Base-by-base conservation (phyloP, 2,888 invertebrate genomes). In the Listrodromus nycthemerus region DNA sequence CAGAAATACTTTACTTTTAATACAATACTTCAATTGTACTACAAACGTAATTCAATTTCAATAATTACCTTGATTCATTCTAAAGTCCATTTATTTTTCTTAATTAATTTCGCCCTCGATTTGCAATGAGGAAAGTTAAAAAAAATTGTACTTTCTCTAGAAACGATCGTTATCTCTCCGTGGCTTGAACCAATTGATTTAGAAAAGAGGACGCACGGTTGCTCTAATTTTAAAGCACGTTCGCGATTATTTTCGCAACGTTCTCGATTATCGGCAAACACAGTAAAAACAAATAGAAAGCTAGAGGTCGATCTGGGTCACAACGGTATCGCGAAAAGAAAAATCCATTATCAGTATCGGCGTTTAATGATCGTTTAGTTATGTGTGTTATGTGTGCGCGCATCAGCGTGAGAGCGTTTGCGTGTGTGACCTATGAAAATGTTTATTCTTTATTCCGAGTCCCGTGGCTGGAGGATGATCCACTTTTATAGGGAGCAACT, bases 401-500 rank as follows among this genome's bases (percentile, higher is more conserved):
- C 16, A 33, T 1, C 8, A 7, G 41, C 13, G 41, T 41, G 41
- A 41, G 10, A 13, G 41, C 1, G 41, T 33, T 21, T 66, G 24
- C 37, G 33, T 48, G 73, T 10, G 65, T 63, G 69, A 70, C 69
- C 55, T 52, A 84, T 63, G 73, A 69, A 82, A 79, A 79, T 74
- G 67, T 76, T 76, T 67, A 70, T 81, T 65, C 69, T 50, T 84
- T 73, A 66, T 45, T 79, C 37, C 27, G 41, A 10, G 27, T n/a
- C 58, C 16, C 67, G 37, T n/a, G 66, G 75, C 30, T 69, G 50
- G 76, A 79, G 70, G 79, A 82, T 84, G 86, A 86, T 86, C 85
- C 83, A 83, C 75, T 87, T 86, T 86, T 82, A 85, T 82, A 80
- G 73, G 21, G 30, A 71, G 70, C 55, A 76, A 65, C 76, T 67